Percentiles rank a stretch among this genome's conserved stretches.
Conservation (phyloP, 1,140 invertebrate genomes). For the Euura lappo region DNA sequence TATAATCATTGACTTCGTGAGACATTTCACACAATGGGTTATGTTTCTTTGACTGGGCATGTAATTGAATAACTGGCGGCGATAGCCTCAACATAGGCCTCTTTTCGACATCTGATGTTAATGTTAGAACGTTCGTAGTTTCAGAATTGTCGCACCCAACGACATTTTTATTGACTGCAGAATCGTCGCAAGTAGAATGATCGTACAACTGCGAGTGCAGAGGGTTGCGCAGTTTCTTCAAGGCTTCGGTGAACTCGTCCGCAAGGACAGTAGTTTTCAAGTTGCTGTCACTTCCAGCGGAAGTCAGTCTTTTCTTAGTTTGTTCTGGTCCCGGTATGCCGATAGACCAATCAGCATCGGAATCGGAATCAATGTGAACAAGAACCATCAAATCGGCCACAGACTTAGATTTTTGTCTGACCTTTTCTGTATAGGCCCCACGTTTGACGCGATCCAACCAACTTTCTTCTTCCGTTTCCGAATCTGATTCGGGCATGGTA, state of each 20-base stretch:
- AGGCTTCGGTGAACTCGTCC: constrained; percentile 64
- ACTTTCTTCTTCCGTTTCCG: constrained; percentile 73
- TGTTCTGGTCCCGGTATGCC: constrained; percentile 47
- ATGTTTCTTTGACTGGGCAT: no score
- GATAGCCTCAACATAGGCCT: constrained; percentile 40
- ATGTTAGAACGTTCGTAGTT: constrained; percentile 36
- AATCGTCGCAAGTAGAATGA: not conserved
- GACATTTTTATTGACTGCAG: no score
- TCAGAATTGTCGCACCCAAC: constrained; percentile 24
- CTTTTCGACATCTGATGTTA: constrained; percentile 37
- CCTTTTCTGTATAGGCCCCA: constrained; percentile 72
- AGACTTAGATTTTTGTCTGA: constrained; percentile 74
- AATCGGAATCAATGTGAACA: constrained; percentile 74
- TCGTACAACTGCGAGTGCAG: not conserved
- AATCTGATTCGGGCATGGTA: constrained; percentile 58
- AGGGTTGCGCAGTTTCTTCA: constrained; percentile 61
- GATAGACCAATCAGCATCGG: constrained; percentile 64
- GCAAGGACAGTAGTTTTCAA: constrained; percentile 58
- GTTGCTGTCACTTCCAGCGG: constrained; percentile 65
- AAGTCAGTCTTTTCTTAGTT: constrained; percentile 43
- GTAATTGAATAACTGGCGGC: no score
- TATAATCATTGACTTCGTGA: no score
- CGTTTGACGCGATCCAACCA: constrained; percentile 69
- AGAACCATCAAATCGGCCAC: constrained; percentile 78
- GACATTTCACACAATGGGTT: no score